phyloP scores from a whole-genome alignment of 2,113 vertebrate genomes.

The Crotalus helleri region DNA sequence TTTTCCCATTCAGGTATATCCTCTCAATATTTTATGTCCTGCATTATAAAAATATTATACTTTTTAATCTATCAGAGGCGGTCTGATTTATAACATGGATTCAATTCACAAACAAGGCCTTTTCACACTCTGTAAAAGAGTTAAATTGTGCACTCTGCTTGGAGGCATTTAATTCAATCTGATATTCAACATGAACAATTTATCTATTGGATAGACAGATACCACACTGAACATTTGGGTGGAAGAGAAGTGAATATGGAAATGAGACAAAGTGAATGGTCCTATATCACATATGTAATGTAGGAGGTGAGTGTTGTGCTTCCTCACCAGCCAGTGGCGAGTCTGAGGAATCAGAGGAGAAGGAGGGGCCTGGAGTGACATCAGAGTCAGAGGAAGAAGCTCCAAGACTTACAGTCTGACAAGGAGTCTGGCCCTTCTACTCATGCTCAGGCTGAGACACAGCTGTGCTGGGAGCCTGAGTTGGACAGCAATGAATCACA shows the following conservation, averaged over 20 bases:
- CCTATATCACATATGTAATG: not conserved
- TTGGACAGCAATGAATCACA: too few relatives aligned
- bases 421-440: too few relatives aligned
- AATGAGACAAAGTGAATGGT: not conserved
- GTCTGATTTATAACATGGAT: not conserved
- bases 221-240: not conserved
- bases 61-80: not conserved
- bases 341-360: too few relatives aligned
- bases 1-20: too few relatives aligned
- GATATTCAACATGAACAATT: not conserved
- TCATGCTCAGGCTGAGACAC: too few relatives aligned
- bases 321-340: too few relatives aligned
- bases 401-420: too few relatives aligned
- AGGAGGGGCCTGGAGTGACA: too few relatives aligned
- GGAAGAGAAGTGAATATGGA: not conserved
- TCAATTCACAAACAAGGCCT: not conserved
- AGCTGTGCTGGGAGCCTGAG: too few relatives aligned
- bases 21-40: too few relatives aligned
- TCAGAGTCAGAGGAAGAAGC: too few relatives aligned
- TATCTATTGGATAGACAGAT: not conserved
- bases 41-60: too few relatives aligned
- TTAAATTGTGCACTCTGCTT: not conserved
- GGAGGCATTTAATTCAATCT: not conserved
- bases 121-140: not conserved
- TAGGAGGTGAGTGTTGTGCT: not conserved